phyloP scores from a whole-genome alignment of 2,113 vertebrate species.

The Ophthalmolycus amberensis region DNA sequence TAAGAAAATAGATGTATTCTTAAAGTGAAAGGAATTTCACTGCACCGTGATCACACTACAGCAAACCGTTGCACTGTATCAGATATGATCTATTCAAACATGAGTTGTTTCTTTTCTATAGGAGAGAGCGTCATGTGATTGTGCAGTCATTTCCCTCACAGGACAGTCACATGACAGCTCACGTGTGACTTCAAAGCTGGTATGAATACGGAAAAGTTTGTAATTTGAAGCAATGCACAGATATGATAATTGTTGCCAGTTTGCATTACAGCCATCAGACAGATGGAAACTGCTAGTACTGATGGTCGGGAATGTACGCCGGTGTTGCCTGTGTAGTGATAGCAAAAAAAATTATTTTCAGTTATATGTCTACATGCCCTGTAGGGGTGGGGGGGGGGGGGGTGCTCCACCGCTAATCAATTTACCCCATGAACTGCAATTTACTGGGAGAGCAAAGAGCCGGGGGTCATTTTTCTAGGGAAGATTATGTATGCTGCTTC shows the following conservation, averaged over 20 bases:
- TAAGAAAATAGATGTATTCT: not conserved
- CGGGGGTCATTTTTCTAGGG: not conserved
- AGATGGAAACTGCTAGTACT: not conserved
- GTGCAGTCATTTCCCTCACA: not conserved
- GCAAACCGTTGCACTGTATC: not conserved
- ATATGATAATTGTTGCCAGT: not conserved
- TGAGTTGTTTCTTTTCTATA: not conserved
- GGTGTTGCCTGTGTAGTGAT: not conserved
- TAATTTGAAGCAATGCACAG: not conserved
- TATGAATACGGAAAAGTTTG: not conserved
- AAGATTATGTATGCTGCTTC: not conserved
- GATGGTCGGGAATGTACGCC: no score
- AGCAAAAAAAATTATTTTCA: not conserved
- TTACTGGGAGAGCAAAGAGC: not conserved
- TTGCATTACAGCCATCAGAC: not conserved
- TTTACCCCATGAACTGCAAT: not conserved
- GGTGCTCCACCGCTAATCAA: not conserved
- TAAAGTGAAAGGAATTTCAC: not conserved
- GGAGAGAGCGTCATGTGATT: constrained; percentile 6
- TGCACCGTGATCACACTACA: not conserved
- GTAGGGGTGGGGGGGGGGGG: not conserved
- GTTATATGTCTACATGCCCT: not conserved
- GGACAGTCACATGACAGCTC: not conserved
- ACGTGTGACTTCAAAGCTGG: not conserved
- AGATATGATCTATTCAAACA: not conserved